Conservation (phyloP, 2,797 vertebrate genomes). For the Sebastes itinus region DNA sequence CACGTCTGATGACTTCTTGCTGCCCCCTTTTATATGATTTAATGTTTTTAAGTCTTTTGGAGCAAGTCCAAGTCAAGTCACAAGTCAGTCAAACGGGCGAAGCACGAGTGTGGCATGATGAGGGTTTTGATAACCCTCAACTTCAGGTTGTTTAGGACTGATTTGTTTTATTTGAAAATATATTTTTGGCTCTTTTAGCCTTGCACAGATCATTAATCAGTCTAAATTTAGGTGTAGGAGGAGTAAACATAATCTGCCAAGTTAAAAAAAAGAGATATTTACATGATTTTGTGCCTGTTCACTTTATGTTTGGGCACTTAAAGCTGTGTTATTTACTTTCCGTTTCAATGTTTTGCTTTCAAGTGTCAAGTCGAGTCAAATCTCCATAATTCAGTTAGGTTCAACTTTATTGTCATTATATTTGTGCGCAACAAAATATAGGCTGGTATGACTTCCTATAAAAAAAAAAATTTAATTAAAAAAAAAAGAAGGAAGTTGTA, state of each 20-base stretch:
- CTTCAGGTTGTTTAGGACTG: neutral
- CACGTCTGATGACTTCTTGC: slow-evolving; percentile 40
- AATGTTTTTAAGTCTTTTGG: slow-evolving; percentile 15
- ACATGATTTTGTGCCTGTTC: neutral
- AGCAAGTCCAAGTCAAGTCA: slow-evolving; percentile 5
- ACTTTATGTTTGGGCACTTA: neutral
- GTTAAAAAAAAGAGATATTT: neutral
- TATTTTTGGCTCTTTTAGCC: too few relatives aligned
- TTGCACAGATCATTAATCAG: neutral
- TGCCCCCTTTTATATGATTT: slow-evolving; percentile 16
- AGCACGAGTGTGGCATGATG: neutral
- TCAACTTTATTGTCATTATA: neutral
- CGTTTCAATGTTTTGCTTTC: neutral
- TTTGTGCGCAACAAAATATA: neutral
- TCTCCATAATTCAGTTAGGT: neutral
- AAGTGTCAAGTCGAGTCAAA: neutral
- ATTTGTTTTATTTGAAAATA: neutral
- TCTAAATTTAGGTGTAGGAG: neutral
- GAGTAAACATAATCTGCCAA: neutral
- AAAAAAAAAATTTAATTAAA: neutral
- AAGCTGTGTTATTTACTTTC: neutral
- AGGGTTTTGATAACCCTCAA: neutral
- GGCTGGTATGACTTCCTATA: neutral
- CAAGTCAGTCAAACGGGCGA: neutral
- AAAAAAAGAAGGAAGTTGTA: neutral